These are phyloP conservation scores for Lycaon pictus DNA, from an alignment of 2,113 vertebrate genomes.

Conservation along the genomic window DNA sequence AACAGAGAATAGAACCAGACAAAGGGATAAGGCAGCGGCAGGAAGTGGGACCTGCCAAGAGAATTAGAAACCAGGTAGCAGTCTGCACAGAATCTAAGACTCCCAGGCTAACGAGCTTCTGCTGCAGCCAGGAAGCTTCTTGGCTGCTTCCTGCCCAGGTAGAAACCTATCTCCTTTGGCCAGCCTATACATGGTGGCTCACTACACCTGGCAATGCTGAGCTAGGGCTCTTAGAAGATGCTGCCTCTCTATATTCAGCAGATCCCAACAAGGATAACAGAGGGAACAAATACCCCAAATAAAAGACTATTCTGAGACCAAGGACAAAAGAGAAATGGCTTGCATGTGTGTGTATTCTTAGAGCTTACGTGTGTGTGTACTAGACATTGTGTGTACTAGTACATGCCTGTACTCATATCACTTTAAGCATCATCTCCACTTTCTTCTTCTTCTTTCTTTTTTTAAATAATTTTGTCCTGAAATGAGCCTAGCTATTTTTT, in stretches of 20 bases:
- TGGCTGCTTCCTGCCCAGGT: neutral
- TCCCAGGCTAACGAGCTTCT: neutral
- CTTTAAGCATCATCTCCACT: neutral
- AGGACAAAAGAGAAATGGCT: neutral
- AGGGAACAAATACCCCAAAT: neutral
- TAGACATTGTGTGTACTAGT: no score
- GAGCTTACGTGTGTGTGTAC: rapidly evolving
- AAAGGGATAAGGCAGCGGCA: neutral
- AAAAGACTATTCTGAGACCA: neutral
- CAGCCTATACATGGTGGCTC: neutral
- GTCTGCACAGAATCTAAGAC: neutral
- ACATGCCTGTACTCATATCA: no score
- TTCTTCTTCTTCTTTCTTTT: neutral
- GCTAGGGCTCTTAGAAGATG: neutral
- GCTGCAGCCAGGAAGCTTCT: neutral
- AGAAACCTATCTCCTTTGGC: neutral
- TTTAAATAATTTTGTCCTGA: no score
- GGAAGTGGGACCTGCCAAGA: neutral
- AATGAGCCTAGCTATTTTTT: no score
- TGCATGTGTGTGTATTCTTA: neutral
- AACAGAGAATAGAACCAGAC: neutral
- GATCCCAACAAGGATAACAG: neutral
- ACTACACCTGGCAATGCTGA: neutral
- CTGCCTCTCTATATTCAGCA: neutral
- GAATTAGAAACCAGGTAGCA: slow-evolving; percentile 2